These are phyloP conservation scores for Alethe diademata DNA, from an alignment of 2,113 vertebrate genomes.

Conservation along the genomic window DNA sequence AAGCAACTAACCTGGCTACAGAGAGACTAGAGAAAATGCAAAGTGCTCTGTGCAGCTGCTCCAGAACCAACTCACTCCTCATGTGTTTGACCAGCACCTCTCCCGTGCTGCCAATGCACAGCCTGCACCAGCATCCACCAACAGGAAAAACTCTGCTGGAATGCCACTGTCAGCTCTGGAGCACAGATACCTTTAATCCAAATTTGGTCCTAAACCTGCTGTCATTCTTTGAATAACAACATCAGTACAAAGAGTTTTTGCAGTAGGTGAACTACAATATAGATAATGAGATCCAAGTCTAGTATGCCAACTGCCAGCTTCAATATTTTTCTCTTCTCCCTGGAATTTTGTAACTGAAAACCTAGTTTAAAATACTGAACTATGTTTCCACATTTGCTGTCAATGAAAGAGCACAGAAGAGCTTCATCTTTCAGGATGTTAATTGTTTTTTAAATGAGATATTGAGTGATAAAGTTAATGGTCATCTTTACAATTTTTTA, in stretches of 20 bases:
- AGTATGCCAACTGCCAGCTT: not conserved
- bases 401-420: not conserved
- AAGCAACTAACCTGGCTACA: not conserved
- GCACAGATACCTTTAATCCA: not conserved
- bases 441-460: not conserved
- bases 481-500: not conserved
- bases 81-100: not conserved
- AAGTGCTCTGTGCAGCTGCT: not conserved
- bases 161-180: not conserved
- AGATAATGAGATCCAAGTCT: not conserved
- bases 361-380: not conserved
- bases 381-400: not conserved
- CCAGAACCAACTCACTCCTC: not conserved
- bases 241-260: not conserved
- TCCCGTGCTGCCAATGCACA: fast-evolving
- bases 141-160: not conserved
- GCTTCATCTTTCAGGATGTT: not conserved
- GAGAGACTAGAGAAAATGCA: not conserved
- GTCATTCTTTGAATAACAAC: not conserved
- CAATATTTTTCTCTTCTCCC: not conserved
- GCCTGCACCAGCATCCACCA: not conserved
- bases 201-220: not conserved
- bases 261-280: not conserved
- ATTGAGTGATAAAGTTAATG: not conserved
- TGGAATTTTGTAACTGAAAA: not conserved